phyloP scores from a whole-genome alignment of 1,140 invertebrate species.

The Amyelois transitella region DNA sequence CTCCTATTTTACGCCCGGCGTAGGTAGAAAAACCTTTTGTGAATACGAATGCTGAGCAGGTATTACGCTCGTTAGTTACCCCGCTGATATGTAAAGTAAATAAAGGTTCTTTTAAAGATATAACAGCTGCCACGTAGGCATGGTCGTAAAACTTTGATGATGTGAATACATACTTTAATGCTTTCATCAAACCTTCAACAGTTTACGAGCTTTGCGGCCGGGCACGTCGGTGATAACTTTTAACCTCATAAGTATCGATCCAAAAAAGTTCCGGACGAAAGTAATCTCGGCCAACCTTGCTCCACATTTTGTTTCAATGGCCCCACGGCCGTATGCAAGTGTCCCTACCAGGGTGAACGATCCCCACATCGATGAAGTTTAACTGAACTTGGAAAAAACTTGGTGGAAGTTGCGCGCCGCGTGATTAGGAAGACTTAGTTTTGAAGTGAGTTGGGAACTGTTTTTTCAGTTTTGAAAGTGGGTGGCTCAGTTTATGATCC shows the following conservation, averaged over 20 bases:
- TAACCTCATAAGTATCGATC: conserved; percentile 69
- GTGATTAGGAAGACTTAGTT: conserved; percentile 74
- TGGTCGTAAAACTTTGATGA: neutral
- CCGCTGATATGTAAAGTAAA: conserved; percentile 68
- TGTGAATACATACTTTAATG: neutral
- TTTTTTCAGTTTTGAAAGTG: conserved; percentile 71
- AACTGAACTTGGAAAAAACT: conserved; percentile 71
- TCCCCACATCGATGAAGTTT: conserved; percentile 67
- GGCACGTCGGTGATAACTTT: conserved; percentile 48
- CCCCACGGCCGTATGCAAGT: conserved; percentile 63
- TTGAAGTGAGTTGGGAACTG: conserved; percentile 68
- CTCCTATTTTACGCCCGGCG: conserved; percentile 68
- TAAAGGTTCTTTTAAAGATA: conserved; percentile 53
- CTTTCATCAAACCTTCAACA: conserved; percentile 4
- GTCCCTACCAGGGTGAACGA: conserved; percentile 66
- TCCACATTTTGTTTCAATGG: conserved; percentile 68
- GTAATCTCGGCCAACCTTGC: conserved; percentile 68
- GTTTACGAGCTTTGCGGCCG: conserved; percentile 42
- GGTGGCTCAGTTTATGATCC: conserved; percentile 72
- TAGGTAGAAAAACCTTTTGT: conserved; percentile 70
- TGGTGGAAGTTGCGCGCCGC: conserved; percentile 61
- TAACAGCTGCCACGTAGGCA: conserved; percentile 1
- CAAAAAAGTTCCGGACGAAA: conserved; percentile 63
- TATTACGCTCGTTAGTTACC: conserved; percentile 68
- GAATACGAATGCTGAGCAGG: conserved; percentile 71